Evolutionary conservation across 2,888 invertebrate species (phyloP).

Genomic region (Sicus ferrugineus): DNA sequence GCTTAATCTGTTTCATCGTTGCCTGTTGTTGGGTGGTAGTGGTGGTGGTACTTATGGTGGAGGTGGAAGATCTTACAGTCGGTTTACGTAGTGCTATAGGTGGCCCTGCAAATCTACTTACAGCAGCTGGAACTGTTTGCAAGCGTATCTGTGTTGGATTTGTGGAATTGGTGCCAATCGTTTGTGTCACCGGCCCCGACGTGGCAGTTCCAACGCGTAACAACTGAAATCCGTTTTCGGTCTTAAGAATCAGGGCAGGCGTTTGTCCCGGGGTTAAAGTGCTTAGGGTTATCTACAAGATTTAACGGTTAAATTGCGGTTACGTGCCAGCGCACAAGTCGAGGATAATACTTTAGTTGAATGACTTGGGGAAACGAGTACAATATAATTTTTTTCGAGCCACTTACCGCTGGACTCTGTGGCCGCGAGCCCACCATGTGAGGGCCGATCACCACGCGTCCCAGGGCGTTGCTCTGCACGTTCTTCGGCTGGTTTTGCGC

Average conservation of each 20-base stretch:
- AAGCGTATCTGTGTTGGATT: slow-evolving; percentile 80
- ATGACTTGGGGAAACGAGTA: too few species aligned
- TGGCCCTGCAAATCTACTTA: slow-evolving; percentile 78
- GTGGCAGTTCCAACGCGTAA: slow-evolving; percentile 87
- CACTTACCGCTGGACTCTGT: slow-evolving; percentile 75
- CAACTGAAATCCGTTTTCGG: slow-evolving; percentile 95
- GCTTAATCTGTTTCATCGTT: slow-evolving; percentile 61
- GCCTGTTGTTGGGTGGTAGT: slow-evolving; percentile 52
- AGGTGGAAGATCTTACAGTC: slow-evolving; percentile 65
- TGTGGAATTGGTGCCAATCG: slow-evolving; percentile 68
- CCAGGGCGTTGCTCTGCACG: slow-evolving; percentile 75
- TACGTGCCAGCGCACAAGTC: too few species aligned
- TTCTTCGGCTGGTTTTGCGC: slow-evolving; percentile 78
- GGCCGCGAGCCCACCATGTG: slow-evolving; percentile 84
- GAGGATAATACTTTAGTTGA: too few species aligned
- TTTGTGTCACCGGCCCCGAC: slow-evolving; percentile 67
- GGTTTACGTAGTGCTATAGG: slow-evolving; percentile 71
- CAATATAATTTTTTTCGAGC: too few species aligned
- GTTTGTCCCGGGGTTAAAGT: slow-evolving; percentile 88
- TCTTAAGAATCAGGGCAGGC: slow-evolving; percentile 90
- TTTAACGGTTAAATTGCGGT: slow-evolving; percentile 32
- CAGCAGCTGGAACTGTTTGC: slow-evolving; percentile 86
- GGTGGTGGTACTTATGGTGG: slow-evolving; percentile 51
- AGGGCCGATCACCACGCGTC: slow-evolving; percentile 84
- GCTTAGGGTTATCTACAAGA: slow-evolving; percentile 84